A percentile compares a stretch with the other conserved stretches of the same genome.
Evolutionary conservation across 2,113 vertebrate species (phyloP).

Genomic region (Epinephelus lanceolatus): DNA sequence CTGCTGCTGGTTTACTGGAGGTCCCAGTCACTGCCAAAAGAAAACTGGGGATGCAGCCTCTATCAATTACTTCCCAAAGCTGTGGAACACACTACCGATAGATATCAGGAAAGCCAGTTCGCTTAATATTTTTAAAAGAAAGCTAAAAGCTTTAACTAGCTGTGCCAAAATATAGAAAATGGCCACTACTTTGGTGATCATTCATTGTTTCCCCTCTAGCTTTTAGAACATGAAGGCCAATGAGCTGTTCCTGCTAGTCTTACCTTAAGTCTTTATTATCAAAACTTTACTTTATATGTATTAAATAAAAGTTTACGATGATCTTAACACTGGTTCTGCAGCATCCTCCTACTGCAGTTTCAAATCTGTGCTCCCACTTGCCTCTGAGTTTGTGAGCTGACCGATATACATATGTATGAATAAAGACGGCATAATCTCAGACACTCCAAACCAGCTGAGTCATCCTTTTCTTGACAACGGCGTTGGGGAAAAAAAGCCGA

Average conservation of each 20-base stretch:
- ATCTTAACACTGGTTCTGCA: not conserved
- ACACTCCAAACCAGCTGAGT: constrained; percentile 18
- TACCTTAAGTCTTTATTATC: not conserved
- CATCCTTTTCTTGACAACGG: not conserved
- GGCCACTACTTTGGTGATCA: too few species aligned
- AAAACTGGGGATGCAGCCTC: too few species aligned
- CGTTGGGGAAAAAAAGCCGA: not conserved
- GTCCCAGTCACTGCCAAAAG: too few species aligned
- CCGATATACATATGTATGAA: not conserved
- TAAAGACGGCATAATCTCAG: not conserved
- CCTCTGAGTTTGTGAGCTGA: not conserved
- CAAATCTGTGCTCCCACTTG: not conserved
- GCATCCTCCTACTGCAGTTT: not conserved
- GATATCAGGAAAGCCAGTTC: too few species aligned
- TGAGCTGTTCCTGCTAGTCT: not conserved
- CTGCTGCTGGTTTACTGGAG: too few species aligned
- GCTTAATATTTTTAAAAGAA: too few species aligned
- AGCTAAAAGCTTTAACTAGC: too few species aligned
- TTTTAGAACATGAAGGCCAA: not conserved
- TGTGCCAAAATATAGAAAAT: not conserved
- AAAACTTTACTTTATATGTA: too few species aligned
- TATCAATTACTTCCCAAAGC: too few species aligned
- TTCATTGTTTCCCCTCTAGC: not conserved
- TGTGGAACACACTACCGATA: too few species aligned
- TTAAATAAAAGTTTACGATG: not conserved